phyloP scores from a whole-genome alignment of 2,797 vertebrate species.

The Poeciliopsis gracilis region DNA sequence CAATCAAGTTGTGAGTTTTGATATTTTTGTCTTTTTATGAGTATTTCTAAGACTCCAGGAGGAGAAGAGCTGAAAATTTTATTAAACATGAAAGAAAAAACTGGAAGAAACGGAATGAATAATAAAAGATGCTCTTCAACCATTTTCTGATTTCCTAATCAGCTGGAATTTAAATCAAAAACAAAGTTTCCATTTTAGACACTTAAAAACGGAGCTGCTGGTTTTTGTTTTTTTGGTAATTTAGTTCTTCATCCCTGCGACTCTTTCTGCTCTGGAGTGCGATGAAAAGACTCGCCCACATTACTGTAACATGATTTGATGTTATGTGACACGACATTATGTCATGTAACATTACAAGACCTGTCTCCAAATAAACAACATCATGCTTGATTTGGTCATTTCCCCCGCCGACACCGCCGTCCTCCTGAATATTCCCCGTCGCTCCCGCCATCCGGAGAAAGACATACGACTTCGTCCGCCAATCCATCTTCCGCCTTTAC shows the following conservation, averaged over 20 bases:
- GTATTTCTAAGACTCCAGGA: neutral
- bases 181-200: neutral
- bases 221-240: neutral
- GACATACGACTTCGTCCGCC: constrained; percentile 44
- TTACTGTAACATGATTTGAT: constrained; percentile 5
- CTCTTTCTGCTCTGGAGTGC: neutral
- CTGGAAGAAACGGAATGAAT: neutral
- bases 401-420: constrained; percentile 32
- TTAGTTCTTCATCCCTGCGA: neutral
- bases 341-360: constrained; percentile 22
- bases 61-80: neutral
- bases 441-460: constrained; percentile 31
- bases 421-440: constrained; percentile 49
- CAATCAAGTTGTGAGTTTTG: neutral
- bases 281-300: neutral
- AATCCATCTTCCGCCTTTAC: constrained; percentile 61
- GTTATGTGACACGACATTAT: constrained; percentile 21
- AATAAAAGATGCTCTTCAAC: neutral
- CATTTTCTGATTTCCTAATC: neutral
- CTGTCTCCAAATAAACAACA: constrained; percentile 15
- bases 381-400: constrained; percentile 34
- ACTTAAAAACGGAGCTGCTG: no score
- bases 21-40: neutral
- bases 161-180: neutral
- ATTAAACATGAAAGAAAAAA: neutral